Evolutionary conservation across 2,888 invertebrate genomes (phyloP), one percentile per base, ranked within the genome.

Genomic region (Monochamus alternatus): DNA sequence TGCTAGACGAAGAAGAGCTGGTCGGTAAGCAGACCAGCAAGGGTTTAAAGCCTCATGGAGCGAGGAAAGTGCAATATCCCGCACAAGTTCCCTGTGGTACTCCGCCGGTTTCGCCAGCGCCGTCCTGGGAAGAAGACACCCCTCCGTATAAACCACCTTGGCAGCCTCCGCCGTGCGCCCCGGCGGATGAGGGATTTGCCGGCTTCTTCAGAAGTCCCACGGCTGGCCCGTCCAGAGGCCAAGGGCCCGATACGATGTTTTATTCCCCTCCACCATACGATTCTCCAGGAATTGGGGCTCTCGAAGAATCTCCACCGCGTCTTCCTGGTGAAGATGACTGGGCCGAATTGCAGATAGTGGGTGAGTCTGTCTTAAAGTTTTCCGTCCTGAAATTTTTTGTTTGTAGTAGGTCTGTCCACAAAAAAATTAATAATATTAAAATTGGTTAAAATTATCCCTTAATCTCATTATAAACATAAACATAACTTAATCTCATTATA

Each of bases 61-160:
- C 44, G 8, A 32, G 32, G 14, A 69, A 69, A 60, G 60, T 69
- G 31, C 47, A 30, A 47, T 69, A 69, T 47, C 69, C 69, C 9
- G 47, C 22, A 22, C 69, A 60, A 7, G 32, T 43, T 8, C 69
- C 69, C 9, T 47, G 30, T 12, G 47, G 60, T 7, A 44, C 60
- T 7, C 69, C 60, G 2, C 60, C 60, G 8, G 30, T 30, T 3
- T 22, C 47, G 22, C 32, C 60, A 1, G 2, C 31, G 2, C 47
- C 59, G 0, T 60, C 47, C 44, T 69, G 60, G 59, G 55, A 68
- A 12, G 59, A 22, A 2, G 32, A 55, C 8, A 43, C 69, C 5
- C 44, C 69, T 3, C 66, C 60, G 5, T 69, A 60, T n/a, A 9
- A 2, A 12, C 69, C 69, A 1, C 69, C 69, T 22, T 22, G 22